Evolutionary conservation across 2,797 vertebrate genomes (phyloP).

Genomic region (Crocidura indochinensis): DNA sequence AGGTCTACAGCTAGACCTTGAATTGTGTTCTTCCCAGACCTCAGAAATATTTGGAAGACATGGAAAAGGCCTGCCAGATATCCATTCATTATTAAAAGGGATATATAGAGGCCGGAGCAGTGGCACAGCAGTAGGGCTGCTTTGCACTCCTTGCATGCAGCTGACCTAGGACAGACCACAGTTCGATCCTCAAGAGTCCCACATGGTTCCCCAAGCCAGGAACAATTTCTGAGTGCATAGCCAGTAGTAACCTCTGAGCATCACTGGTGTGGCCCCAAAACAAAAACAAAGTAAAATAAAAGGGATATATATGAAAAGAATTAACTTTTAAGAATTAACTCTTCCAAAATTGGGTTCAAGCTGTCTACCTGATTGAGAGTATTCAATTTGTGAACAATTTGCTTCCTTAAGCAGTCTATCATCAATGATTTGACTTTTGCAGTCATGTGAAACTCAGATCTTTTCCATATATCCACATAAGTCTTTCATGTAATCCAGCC

Average conservation of each 20-base stretch:
- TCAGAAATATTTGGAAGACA: background rate
- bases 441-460: background rate
- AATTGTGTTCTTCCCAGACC: background rate
- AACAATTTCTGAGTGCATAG: no score
- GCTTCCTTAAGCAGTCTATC: background rate
- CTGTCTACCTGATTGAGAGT: background rate
- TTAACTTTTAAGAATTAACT: background rate
- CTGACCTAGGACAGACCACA: no score
- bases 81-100: background rate
- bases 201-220: no score
- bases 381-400: background rate
- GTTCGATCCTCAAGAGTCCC: no score
- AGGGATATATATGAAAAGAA: background rate
- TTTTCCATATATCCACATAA: slow-evolving; percentile 11
- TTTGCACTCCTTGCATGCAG: no score
- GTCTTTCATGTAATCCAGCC: background rate
- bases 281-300: no score
- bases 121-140: no score
- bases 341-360: slow-evolving; percentile 29
- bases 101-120: background rate
- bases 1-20: background rate
- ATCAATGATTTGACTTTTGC: rapidly evolving
- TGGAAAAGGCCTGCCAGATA: background rate
- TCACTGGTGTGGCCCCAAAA: no score
- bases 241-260: no score